phyloP scores from a whole-genome alignment of 1,140 invertebrate genomes.

The Formica selysi region DNA sequence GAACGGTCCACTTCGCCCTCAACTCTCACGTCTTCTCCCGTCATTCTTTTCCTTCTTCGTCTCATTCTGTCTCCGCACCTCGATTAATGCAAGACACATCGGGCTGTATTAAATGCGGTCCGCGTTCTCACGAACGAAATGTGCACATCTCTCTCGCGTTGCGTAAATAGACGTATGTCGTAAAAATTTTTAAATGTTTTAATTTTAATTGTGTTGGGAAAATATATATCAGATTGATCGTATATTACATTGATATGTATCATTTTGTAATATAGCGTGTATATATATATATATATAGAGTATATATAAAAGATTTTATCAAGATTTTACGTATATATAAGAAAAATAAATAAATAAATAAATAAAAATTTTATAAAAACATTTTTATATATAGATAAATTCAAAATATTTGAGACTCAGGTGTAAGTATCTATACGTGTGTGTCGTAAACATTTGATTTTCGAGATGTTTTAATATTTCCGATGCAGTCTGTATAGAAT shows the following conservation, averaged over 20 bases:
- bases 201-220: not conserved
- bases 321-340: not conserved
- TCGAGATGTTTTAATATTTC: not conserved
- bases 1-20: conserved; percentile 83
- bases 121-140: conserved; percentile 24
- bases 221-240: not conserved
- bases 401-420: too few relatives aligned
- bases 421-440: too few relatives aligned
- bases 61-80: conserved; percentile 37
- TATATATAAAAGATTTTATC: not conserved
- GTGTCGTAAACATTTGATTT: too few relatives aligned
- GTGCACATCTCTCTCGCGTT: not conserved
- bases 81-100: conserved; percentile 56
- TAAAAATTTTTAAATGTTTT: not conserved
- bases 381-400: too few relatives aligned
- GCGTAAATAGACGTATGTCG: not conserved
- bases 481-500: not conserved
- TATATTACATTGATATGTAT: too few relatives aligned
- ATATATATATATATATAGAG: too few relatives aligned
- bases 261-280: too few relatives aligned
- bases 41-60: conserved; percentile 68
- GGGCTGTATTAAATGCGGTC: conserved; percentile 52
- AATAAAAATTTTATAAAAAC: too few relatives aligned
- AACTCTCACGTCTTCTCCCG: conserved; percentile 70
- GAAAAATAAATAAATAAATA: not conserved